Base-by-base conservation (phyloP, 2,888 invertebrate genomes). In the Caenorhabditis zanzibari region DNA sequence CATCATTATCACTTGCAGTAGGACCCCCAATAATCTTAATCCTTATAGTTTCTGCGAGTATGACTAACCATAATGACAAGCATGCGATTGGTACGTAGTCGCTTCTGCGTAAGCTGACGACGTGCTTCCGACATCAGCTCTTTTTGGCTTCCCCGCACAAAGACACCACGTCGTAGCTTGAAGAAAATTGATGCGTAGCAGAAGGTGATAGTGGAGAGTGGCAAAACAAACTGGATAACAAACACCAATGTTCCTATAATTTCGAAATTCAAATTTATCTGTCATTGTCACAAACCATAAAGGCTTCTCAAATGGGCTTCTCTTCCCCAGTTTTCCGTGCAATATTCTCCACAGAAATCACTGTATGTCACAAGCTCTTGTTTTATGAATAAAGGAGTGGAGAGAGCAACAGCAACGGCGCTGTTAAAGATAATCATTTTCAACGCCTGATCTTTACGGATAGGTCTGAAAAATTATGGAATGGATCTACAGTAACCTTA, bases 1-100 rank as follows among this genome's bases (percentile, higher is more conserved):
- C 14, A 9, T 19, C 7, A 16, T 32, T n/a, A 28, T 12, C n/a
- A 58, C 2, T 54, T 12, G 2, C 26, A 22, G 14, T 19, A 19
- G 6, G 19, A 19, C 19, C 19, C 49, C 49, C 2, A n/a, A 19
- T 49, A 1, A 19, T 49, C 22, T 19, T 49, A 38, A 38, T 38
- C 38, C 38, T 38, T 38, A 10, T 38, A 38, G 38, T 19, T 19
- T 22, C 24, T 41, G 2, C 28, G 44, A 44, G 26, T 26, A 28
- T 54, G 32, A 80, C 86, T 32, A 26, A 88, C 98, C 98, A 98
- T 98, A 1, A 97, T 96, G 81, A 99, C 97, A 80, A 99, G 94
- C 98, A 99, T 99, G 86, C 96, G 95, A 93, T 98, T 98, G 9
- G 98, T 98, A 59, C 97, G 94, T 73, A 96, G 95, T 92, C 97